Percentiles rank a stretch among this genome's conserved stretches.
Conservation (phyloP, 2,113 vertebrate species). For the Ardeotis arabs region DNA sequence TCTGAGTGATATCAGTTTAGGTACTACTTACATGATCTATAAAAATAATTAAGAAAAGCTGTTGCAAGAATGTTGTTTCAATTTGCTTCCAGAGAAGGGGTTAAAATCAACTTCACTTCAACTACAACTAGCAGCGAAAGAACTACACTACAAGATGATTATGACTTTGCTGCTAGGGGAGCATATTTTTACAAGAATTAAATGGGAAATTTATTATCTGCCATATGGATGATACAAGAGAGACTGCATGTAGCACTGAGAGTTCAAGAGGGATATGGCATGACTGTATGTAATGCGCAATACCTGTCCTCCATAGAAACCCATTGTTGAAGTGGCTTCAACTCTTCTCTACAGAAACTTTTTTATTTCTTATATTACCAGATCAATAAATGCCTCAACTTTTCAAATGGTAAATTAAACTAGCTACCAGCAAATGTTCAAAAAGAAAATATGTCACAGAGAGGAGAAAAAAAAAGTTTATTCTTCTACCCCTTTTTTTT, state of each 20-base stretch:
- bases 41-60: background rate
- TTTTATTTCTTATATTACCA: background rate
- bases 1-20: background rate
- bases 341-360: background rate
- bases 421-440: background rate
- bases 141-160: background rate
- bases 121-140: background rate
- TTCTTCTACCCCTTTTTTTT: background rate
- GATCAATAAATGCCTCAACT: background rate
- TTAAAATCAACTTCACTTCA: background rate
- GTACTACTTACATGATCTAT: background rate
- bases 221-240: background rate
- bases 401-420: background rate
- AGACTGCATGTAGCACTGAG: background rate
- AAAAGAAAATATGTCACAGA: background rate
- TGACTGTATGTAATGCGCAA: background rate
- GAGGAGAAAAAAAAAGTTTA: background rate
- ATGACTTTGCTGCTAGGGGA: background rate
- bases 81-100: background rate
- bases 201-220: background rate
- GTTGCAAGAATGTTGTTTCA: background rate
- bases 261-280: background rate
- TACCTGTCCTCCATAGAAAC: background rate
- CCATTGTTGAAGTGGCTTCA: background rate
- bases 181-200: background rate